Evolutionary conservation across 2,888 invertebrate genomes (phyloP).

Genomic region (Patella depressa): DNA sequence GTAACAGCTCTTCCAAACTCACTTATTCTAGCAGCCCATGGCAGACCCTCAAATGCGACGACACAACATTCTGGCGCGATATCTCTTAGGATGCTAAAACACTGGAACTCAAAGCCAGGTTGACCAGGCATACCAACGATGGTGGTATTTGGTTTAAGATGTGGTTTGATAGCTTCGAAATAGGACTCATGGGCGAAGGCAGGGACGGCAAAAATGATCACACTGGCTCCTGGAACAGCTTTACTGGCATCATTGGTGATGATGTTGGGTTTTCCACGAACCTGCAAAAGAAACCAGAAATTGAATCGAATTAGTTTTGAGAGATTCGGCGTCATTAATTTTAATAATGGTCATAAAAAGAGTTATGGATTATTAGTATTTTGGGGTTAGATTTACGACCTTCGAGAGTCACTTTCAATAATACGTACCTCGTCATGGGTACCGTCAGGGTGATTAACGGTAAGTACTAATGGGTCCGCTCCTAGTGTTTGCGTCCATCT

Average conservation of each 20-base stretch:
- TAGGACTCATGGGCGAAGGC: slow-evolving; percentile 61
- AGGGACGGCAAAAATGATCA: slow-evolving; percentile 57
- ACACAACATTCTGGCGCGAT: slow-evolving; percentile 42
- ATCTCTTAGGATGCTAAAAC: slow-evolving; percentile 42
- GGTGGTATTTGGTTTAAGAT: slow-evolving; percentile 47
- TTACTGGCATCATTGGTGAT: slow-evolving; percentile 51
- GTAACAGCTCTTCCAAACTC: slow-evolving; percentile 53
- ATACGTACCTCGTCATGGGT: slow-evolving; percentile 15
- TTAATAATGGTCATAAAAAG: too few species aligned
- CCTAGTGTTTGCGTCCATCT: slow-evolving; percentile 39
- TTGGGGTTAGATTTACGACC: too few species aligned
- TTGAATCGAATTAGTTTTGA: too few species aligned
- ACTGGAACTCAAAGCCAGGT: slow-evolving; percentile 59
- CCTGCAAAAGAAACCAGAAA: background rate
- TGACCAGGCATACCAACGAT: slow-evolving; percentile 61
- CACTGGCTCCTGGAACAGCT: slow-evolving; percentile 49
- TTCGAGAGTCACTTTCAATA: background rate
- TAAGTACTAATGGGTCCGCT: slow-evolving; percentile 36
- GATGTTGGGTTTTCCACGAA: slow-evolving; percentile 32
- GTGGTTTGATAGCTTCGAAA: slow-evolving; percentile 47
- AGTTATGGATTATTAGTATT: too few species aligned
- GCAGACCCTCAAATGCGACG: slow-evolving; percentile 52
- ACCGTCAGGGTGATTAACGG: slow-evolving; percentile 32
- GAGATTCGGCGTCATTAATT: too few species aligned
- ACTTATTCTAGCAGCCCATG: slow-evolving; percentile 58